These are phyloP conservation scores for Hiodon tergisus DNA, from an alignment of 2,113 vertebrate genomes.

Conservation along the genomic window DNA sequence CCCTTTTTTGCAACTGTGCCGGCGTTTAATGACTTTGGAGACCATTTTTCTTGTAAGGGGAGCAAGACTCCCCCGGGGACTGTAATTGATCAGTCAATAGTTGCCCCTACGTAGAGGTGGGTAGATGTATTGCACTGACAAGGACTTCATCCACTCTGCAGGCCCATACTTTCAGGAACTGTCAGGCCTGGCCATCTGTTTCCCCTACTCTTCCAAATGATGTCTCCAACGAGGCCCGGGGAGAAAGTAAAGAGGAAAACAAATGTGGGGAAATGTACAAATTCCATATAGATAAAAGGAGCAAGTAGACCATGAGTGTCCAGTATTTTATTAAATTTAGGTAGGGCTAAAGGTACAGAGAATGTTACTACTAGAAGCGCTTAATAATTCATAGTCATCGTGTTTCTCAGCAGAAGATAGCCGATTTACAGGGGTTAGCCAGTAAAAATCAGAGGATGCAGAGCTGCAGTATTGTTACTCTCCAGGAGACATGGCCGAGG, in stretches of 20 bases:
- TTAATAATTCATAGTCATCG: background rate
- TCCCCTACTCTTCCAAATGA: conserved; percentile 15
- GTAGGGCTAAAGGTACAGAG: background rate
- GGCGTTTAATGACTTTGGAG: conserved; percentile 58
- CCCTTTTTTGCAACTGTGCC: conserved; percentile 31
- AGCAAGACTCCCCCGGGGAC: conserved; percentile 53
- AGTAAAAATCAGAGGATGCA: background rate
- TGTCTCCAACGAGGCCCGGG: background rate
- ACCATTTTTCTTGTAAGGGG: conserved; percentile 51
- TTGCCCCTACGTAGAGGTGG: conserved; percentile 42
- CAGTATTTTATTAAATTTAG: background rate
- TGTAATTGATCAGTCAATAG: conserved; percentile 57
- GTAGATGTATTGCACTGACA: conserved; percentile 55
- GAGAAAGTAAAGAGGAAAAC: too few species aligned
- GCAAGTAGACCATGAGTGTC: background rate
- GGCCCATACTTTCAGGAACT: conserved; percentile 43
- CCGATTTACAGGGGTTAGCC: background rate
- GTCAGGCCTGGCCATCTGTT: conserved; percentile 35
- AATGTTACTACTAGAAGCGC: background rate
- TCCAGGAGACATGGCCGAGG: background rate
- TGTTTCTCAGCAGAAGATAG: background rate
- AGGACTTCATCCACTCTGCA: conserved; percentile 47
- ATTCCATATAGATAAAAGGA: background rate
- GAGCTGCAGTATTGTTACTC: background rate
- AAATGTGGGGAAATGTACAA: background rate